Evolutionary conservation across 2,113 vertebrate genomes (phyloP).

Genomic region (Rhegmatorhina hoffmannsi): DNA sequence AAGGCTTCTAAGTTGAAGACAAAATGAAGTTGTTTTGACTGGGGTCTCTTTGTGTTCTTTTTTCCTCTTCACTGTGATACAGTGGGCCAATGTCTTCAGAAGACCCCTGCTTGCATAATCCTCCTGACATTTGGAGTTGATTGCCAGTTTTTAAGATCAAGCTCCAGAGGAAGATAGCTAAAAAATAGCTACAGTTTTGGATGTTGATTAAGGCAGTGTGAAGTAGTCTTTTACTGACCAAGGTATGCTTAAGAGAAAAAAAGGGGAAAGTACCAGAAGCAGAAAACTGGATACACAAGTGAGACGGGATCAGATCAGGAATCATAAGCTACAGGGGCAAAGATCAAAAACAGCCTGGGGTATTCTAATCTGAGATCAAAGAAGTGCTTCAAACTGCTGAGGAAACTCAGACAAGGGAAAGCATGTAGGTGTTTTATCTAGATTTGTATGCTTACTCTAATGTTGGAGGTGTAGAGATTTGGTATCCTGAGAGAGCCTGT

Average conservation of each 20-base stretch:
- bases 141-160: neutral
- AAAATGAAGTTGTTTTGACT: neutral
- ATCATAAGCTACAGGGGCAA: constrained; percentile 11
- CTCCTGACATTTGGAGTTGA: neutral
- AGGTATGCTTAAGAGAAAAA: neutral
- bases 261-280: neutral
- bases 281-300: constrained; percentile 46
- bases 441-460: constrained; percentile 5
- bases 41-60: neutral
- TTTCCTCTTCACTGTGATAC: neutral
- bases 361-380: constrained; percentile 56
- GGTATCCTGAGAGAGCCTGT: neutral
- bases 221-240: neutral
- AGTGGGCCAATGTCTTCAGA: neutral
- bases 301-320: neutral
- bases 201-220: neutral
- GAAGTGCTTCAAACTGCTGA: constrained; percentile 30
- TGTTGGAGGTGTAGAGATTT: neutral
- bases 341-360: constrained; percentile 25
- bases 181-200: neutral
- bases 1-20: neutral
- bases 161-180: neutral
- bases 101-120: neutral
- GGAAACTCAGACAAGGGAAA: constrained; percentile 46
- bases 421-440: constrained; percentile 37